Evolutionary conservation across 2,888 invertebrate genomes (phyloP).

Genomic region (Norana najaformis): DNA sequence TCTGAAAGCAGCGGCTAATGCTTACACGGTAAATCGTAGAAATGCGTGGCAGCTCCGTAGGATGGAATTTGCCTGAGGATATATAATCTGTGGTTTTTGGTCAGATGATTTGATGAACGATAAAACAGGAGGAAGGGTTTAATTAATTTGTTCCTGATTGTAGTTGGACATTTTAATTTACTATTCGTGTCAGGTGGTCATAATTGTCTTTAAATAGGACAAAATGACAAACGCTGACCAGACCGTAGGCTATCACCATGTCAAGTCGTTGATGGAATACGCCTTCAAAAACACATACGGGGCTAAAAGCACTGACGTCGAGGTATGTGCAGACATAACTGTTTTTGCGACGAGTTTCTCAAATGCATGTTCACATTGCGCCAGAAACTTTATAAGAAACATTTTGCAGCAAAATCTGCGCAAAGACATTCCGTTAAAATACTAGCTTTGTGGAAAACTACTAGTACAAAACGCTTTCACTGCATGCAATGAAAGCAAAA

Average conservation of each 20-base stretch:
- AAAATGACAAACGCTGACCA: slow-evolving; percentile 27
- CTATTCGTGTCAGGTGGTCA: background rate
- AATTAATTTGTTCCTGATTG: slow-evolving; percentile 5
- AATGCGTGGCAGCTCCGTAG: background rate
- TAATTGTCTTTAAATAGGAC: background rate
- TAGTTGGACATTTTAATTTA: background rate
- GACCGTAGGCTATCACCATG: background rate
- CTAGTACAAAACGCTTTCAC: background rate
- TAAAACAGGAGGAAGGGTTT: background rate
- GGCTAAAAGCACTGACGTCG: slow-evolving; percentile 14
- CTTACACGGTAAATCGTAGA: too few species aligned
- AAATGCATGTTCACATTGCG: background rate
- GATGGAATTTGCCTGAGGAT: background rate
- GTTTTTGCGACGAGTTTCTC: background rate
- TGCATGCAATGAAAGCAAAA: background rate
- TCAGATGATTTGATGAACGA: background rate
- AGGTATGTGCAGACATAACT: background rate
- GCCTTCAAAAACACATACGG: slow-evolving; percentile 31
- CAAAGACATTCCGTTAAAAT: background rate
- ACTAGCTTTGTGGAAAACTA: background rate
- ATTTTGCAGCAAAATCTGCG: background rate
- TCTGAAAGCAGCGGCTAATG: too few species aligned
- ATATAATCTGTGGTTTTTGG: slow-evolving; percentile 13
- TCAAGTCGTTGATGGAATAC: slow-evolving; percentile 27
- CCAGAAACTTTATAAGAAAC: background rate